Percentiles rank a stretch among this genome's conserved stretches.
Conservation (phyloP, 1,140 invertebrate genomes). For the Polypedilum pembai region DNA sequence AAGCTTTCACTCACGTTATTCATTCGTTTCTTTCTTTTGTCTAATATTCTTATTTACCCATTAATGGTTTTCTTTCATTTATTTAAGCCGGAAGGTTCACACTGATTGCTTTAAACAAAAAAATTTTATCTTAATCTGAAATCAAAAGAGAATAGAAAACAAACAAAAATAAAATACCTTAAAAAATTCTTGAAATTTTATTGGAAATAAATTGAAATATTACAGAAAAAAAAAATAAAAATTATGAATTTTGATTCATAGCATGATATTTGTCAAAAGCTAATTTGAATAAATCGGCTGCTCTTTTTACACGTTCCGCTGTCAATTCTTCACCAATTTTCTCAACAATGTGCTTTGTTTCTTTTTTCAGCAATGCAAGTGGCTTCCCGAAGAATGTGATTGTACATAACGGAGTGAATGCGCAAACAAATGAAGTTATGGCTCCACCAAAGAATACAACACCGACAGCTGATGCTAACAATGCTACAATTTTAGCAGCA, state of each 20-base stretch:
- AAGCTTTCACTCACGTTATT: too few species aligned
- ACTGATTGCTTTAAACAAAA: too few species aligned
- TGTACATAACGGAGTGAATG: conserved; percentile 56
- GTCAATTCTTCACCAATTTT: conserved; percentile 41
- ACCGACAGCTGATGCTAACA: conserved; percentile 44
- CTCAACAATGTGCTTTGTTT: conserved; percentile 36
- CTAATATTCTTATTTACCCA: too few species aligned
- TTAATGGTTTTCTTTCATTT: too few species aligned
- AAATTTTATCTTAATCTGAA: too few species aligned
- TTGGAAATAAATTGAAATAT: background rate
- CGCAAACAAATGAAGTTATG: conserved; percentile 53
- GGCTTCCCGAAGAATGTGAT: conserved; percentile 50
- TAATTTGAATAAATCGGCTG: conserved; percentile 52
- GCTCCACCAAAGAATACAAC: conserved; percentile 50
- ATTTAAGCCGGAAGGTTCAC: too few species aligned
- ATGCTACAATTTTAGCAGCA: background rate
- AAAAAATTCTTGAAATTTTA: background rate
- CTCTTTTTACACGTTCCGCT: conserved; percentile 49
- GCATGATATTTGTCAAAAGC: conserved; percentile 57
- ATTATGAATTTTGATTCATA: background rate
- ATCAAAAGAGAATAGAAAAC: background rate
- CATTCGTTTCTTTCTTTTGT: too few species aligned
- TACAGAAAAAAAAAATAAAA: too few species aligned
- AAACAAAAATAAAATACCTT: background rate
- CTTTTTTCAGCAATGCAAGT: conserved; percentile 35